Conservation (phyloP, 2,888 invertebrate genomes). For the Hetaerina titia region DNA sequence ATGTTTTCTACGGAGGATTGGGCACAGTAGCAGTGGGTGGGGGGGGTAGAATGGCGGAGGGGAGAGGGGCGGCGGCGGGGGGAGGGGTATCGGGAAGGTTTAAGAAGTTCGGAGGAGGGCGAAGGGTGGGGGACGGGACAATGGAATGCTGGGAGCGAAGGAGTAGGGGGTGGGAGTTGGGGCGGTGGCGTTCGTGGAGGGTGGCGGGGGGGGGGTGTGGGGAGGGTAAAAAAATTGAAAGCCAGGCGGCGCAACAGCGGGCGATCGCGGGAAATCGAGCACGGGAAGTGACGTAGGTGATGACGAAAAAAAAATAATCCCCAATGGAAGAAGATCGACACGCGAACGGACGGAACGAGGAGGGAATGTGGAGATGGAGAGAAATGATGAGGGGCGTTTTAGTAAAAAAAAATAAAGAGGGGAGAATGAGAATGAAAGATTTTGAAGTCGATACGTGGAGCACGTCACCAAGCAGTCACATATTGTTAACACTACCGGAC, state of each 20-base stretch:
- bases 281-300: slow-evolving; percentile 44
- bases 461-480: not conserved
- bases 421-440: not conserved
- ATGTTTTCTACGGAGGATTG: not conserved
- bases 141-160: not conserved
- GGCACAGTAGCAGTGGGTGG: not conserved
- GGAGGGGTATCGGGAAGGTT: not conserved
- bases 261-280: slow-evolving; percentile 16
- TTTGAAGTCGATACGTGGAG: not conserved
- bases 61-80: not conserved
- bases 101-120: not conserved
- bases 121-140: not conserved
- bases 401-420: not conserved
- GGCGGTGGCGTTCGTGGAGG: no score
- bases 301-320: not conserved
- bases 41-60: not conserved
- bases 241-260: not conserved
- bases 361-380: not conserved
- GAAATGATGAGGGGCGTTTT: not conserved
- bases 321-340: not conserved
- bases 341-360: not conserved
- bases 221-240: slow-evolving; percentile 16
- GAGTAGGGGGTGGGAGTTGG: not conserved
- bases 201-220: not conserved
- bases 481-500: not conserved